Evolutionary conservation across 2,888 invertebrate species (phyloP), one percentile per base, ranked within the genome.

Genomic region (Ypsolopha scabrella): DNA sequence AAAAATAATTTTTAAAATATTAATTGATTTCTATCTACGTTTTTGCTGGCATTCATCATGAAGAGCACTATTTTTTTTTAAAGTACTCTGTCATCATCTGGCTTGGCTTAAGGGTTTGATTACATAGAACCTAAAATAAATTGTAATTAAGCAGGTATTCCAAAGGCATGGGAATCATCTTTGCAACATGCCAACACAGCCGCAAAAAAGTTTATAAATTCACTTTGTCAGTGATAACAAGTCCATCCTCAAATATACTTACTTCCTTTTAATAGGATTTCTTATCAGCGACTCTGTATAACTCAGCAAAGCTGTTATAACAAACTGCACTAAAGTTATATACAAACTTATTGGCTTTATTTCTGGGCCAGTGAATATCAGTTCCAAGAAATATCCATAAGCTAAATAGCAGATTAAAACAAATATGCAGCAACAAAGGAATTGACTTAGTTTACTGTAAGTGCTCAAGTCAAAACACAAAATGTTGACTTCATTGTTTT

Each of bases 331-430:
- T 53, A 98, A 82, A 1, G 98, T 98, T 56, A 98, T 88, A 72
- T 95, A 97, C 92, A 97, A 93, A 46, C 97, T 97, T 67, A 92
- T 94, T 0, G 95, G 93, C 65, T 94, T 92, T 62, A 97, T 95
- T 44, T 95, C 96, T 24, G 94, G 92, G n/a, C 94, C 88, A 0
- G 94, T 92, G 74, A 98, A 98, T 68, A 98, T 95, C 45, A 97
- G 80, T 80, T 98, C 98, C 89, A 95, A 90, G 69, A 94, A 88
- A 78, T 96, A 98, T 51, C 97, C 98, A 87, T 98, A 98, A 0
- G 96, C 87, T 54, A 97, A 77, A 75, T 94, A 98, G 68, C 96
- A 94, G 56, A 93, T 74, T 75, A 98, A 97, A 7, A 97, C 94
- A 51, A 94, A 95, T 33, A 85, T 65, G 50, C 93, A 92, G 68